Percentiles rank a stretch among this genome's conserved stretches.
Evolutionary conservation across 2,888 invertebrate genomes (phyloP).

Genomic region (Tricholauxania praeusta): DNA sequence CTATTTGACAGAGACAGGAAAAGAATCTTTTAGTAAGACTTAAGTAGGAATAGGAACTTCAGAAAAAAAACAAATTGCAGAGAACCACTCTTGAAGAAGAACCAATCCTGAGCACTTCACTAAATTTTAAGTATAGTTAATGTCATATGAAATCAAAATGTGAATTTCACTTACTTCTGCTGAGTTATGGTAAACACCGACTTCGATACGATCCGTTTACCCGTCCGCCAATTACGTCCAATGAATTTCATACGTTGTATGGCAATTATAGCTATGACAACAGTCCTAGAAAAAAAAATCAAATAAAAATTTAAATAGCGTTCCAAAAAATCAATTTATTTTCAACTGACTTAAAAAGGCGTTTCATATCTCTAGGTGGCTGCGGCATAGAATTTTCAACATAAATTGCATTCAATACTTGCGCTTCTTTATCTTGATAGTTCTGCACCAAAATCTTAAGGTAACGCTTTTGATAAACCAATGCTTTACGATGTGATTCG

Average conservation of each 20-base stretch:
- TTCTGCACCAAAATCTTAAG: conserved; percentile 75
- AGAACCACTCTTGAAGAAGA: not conserved
- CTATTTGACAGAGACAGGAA: no score
- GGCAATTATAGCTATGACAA: conserved; percentile 72
- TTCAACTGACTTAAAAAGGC: conserved; percentile 64
- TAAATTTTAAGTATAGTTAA: not conserved
- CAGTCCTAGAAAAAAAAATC: conserved; percentile 66
- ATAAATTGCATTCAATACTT: conserved; percentile 55
- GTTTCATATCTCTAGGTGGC: conserved; percentile 54
- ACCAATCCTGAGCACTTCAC: not conserved
- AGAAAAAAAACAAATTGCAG: no score
- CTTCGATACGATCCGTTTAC: conserved; percentile 71
- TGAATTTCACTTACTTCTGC: conserved; percentile 58
- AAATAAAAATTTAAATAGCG: conserved; percentile 3
- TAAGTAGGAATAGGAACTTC: not conserved
- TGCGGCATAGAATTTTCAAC: conserved; percentile 42
- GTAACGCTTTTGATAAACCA: conserved; percentile 92
- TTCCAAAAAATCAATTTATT: not conserved
- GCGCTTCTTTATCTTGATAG: conserved; percentile 65
- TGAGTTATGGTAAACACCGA: conserved; percentile 66
- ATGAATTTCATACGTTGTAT: conserved; percentile 77
- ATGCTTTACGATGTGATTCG: conserved; percentile 88
- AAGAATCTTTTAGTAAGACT: not conserved
- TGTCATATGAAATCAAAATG: not conserved
- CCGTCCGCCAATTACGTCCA: conserved; percentile 74